These are phyloP conservation scores for Zingel zingel DNA, from an alignment of 2,113 vertebrate genomes.

Conservation along the genomic window DNA sequence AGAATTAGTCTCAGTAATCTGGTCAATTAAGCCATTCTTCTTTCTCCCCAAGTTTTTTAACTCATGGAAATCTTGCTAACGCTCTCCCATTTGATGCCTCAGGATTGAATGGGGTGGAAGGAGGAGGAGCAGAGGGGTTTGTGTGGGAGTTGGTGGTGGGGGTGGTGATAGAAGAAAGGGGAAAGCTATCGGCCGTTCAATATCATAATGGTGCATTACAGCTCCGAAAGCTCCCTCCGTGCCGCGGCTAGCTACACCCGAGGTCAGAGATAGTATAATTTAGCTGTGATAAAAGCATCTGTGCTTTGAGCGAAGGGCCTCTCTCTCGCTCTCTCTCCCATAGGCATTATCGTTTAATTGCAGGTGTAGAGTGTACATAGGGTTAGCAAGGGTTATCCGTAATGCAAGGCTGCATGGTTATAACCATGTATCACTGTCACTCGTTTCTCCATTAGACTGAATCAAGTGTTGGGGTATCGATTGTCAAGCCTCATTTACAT, in stretches of 20 bases:
- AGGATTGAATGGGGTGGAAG: neutral
- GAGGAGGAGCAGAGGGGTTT: slow-evolving; percentile 13
- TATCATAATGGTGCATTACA: slow-evolving; percentile 81
- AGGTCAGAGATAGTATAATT: slow-evolving; percentile 75
- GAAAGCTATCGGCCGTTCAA: slow-evolving; percentile 53
- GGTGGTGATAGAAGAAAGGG: neutral
- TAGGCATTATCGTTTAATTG: slow-evolving; percentile 75
- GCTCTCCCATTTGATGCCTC: slow-evolving; percentile 32
- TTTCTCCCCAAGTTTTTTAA: slow-evolving; percentile 52
- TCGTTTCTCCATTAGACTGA: slow-evolving; percentile 58
- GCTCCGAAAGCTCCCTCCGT: slow-evolving; percentile 57
- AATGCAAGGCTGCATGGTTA: slow-evolving; percentile 54
- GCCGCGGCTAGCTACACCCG: slow-evolving; percentile 47
- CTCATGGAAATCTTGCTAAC: slow-evolving; percentile 36
- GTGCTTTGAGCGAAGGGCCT: slow-evolving; percentile 53
- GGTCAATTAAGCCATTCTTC: slow-evolving; percentile 68
- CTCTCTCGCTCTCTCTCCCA: slow-evolving; percentile 46
- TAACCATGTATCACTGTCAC: slow-evolving; percentile 57
- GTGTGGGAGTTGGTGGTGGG: slow-evolving; percentile 10
- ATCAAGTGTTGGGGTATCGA: slow-evolving; percentile 44
- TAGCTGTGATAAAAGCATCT: slow-evolving; percentile 70
- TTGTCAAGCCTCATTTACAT: slow-evolving; percentile 71
- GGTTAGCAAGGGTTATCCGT: slow-evolving; percentile 66
- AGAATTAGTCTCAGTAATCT: slow-evolving; percentile 75
- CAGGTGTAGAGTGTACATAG: slow-evolving; percentile 58